Base-by-base conservation (phyloP, 2,113 vertebrate species). In the Meriones unguiculatus region DNA sequence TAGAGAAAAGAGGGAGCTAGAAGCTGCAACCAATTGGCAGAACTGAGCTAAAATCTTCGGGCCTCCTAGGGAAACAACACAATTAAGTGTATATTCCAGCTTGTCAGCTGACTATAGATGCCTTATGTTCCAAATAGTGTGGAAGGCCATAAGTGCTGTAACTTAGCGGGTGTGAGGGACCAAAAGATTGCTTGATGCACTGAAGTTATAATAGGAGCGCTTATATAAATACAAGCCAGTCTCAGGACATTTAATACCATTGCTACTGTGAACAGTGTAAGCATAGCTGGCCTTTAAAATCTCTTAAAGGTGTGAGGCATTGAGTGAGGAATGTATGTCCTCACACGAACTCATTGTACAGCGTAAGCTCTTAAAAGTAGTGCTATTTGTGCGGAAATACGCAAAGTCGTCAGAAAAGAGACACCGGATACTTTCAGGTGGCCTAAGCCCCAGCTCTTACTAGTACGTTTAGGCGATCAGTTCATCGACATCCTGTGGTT, bases 341-440 rank as follows among this genome's bases (percentile, higher is more conserved):
- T 97, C 65, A 54, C 38, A 89, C 85, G 89, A 98, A 97, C 96
- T 97, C 89, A 88, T 82, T 95, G 64, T 89, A 81, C 9, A 92
- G 64, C 9, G 52, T 38, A 87, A 95, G 92, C 82, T 72, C 62
- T 97, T 96, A 87, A 81, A 95, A 75, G 59, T 93, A 77, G 89
- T 12, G 96, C 41, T 89, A 73, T 92, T 92, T 92, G 81, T 89
- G 93, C 95, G 76, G 92, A 96, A 96, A 91, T 94, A 35, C 52
- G 62, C 41, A 69, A 91, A 84, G 92, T 91, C 2, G 1, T 92
- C 65, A 91, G 90, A 93, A 84, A 54, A 72, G 87, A 84, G 96
- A 87, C 78, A 96, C 92, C 57, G 75, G 96, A 95, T 95, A 96
- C 94, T 38, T 97, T 95, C 96, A 94, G 96, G 96, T 95, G 95